Evolutionary conservation across 2,797 vertebrate species (phyloP).

Genomic region (Morelia viridis): DNA sequence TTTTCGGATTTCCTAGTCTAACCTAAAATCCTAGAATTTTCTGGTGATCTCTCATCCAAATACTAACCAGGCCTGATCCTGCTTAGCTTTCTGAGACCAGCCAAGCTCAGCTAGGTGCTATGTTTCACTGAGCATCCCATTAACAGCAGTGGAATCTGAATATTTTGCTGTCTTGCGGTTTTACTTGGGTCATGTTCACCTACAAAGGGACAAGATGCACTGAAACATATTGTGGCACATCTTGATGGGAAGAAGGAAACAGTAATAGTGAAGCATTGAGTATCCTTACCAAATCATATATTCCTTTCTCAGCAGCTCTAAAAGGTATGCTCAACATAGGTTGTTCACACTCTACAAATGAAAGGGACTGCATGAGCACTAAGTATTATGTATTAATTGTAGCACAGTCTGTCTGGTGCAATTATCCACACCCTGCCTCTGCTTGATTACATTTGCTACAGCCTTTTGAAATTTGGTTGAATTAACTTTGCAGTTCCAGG

Average conservation of each 20-base stretch:
- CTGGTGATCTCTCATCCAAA: background rate
- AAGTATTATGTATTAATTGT: conserved; percentile 3
- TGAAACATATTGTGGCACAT: background rate
- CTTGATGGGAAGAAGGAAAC: background rate
- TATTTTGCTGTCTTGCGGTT: background rate
- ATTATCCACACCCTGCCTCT: background rate
- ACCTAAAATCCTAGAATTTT: background rate
- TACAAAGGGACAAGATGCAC: background rate
- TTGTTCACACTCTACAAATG: background rate
- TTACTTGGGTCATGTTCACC: background rate
- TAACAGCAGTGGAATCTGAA: background rate
- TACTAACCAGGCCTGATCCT: background rate
- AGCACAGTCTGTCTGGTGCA: background rate
- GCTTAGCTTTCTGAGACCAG: background rate
- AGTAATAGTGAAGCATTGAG: background rate
- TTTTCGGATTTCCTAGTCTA: background rate
- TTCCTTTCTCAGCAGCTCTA: background rate
- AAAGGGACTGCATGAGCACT: background rate
- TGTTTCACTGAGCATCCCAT: background rate
- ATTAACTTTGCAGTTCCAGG: background rate
- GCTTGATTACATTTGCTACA: background rate
- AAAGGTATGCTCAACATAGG: background rate
- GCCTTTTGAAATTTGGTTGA: background rate
- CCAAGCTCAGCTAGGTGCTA: background rate
- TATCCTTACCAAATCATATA: background rate